These are phyloP conservation scores for Volucella inanis DNA, from an alignment of 2,888 invertebrate genomes.

Conservation along the genomic window DNA sequence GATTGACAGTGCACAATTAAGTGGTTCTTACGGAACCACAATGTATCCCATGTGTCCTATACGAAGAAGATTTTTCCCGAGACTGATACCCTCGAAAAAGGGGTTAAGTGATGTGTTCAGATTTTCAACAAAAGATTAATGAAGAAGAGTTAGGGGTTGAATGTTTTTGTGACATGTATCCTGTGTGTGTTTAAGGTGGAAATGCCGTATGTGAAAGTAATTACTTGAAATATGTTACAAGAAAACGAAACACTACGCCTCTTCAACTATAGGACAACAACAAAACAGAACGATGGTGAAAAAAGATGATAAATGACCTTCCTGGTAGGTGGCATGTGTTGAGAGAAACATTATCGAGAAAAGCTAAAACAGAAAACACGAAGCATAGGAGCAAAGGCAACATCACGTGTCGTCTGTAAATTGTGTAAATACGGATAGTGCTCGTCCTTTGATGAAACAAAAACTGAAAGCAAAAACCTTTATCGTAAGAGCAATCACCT, in stretches of 20 bases:
- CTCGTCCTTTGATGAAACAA: neutral
- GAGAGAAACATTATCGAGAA: conserved; percentile 50
- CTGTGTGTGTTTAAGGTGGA: conserved; percentile 35
- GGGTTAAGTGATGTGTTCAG: conserved; percentile 47
- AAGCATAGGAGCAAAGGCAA: conserved; percentile 35
- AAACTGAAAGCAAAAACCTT: conserved; percentile 14
- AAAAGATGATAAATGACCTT: conserved; percentile 72
- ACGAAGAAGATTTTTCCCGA: conserved; percentile 25
- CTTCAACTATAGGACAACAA: conserved; percentile 51
- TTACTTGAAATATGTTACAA: conserved; percentile 70
- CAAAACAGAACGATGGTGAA: conserved; percentile 8
- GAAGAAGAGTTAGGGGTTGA: conserved; percentile 29
- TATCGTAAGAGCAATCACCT: conserved; percentile 21
- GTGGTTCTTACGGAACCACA: conserved; percentile 56
- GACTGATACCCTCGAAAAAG: conserved; percentile 7
- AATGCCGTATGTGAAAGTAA: conserved; percentile 70
- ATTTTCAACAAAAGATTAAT: conserved; percentile 66
- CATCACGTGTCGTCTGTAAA: conserved; percentile 56
- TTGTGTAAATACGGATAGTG: conserved; percentile 19
- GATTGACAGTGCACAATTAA: conserved; percentile 59
- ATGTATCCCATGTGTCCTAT: conserved; percentile 49
- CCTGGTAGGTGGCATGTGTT: conserved; percentile 49
- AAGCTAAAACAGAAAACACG: conserved; percentile 18
- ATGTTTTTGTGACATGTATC: conserved; percentile 8
- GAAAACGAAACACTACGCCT: conserved; percentile 60